Evolutionary conservation across 2,113 vertebrate species (phyloP).

Genomic region (Pterocles orientalis): DNA sequence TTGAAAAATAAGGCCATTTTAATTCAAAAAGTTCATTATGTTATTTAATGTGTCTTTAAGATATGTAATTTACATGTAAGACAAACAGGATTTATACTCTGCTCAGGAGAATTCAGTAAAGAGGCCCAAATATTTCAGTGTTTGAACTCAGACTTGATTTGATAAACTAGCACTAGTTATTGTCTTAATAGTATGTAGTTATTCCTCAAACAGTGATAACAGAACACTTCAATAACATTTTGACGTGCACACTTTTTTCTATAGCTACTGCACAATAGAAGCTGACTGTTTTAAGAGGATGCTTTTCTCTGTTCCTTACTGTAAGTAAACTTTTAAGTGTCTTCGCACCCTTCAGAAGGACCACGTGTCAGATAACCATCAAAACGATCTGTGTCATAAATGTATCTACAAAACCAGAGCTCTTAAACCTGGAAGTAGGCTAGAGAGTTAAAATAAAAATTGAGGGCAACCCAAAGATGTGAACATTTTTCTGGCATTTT

Average conservation of each 20-base stretch:
- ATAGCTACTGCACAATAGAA: neutral
- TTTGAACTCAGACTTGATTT: neutral
- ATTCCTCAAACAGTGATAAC: neutral
- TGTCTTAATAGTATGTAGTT: neutral
- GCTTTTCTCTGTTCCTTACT: neutral
- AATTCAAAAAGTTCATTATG: neutral
- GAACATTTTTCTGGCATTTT: neutral
- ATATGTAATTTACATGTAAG: neutral
- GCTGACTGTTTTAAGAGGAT: neutral
- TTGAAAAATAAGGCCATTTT: neutral
- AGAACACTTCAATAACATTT: neutral
- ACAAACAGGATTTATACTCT: neutral
- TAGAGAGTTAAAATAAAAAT: neutral
- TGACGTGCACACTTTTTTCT: neutral
- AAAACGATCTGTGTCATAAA: neutral
- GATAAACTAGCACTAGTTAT: neutral
- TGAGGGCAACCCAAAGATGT: neutral
- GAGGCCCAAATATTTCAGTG: neutral
- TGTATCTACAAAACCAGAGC: neutral
- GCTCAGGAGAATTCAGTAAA: neutral
- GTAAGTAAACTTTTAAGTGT: neutral
- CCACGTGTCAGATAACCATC: neutral
- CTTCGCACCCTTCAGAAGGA: neutral
- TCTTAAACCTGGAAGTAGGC: neutral
- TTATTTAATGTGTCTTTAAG: neutral